Evolutionary conservation across 2,888 invertebrate species (phyloP).

Genomic region (Anthrax anthrax): DNA sequence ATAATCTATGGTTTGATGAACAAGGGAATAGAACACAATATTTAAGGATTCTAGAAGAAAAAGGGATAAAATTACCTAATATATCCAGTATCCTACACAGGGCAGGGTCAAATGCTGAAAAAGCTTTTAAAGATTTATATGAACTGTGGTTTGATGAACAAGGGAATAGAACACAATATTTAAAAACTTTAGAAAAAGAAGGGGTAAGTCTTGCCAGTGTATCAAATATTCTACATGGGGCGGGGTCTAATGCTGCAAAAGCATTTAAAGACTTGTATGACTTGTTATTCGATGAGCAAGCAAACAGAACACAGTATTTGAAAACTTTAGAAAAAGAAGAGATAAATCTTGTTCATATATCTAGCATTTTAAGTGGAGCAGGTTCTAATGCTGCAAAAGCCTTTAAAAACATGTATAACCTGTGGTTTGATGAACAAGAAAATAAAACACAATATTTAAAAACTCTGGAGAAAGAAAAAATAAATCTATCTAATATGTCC

Average conservation of each 20-base stretch:
- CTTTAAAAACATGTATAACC: slow-evolving; percentile 17
- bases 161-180: slow-evolving; percentile 8
- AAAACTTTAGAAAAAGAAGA: not conserved
- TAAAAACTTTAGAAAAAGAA: slow-evolving; percentile 14
- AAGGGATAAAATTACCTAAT: slow-evolving; percentile 1
- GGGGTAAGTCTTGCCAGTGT: slow-evolving; percentile 14
- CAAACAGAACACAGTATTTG: slow-evolving; percentile 1
- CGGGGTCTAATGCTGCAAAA: slow-evolving; percentile 7
- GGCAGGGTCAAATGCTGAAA: slow-evolving; percentile 1
- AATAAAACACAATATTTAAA: slow-evolving; percentile 1
- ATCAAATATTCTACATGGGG: slow-evolving; percentile 15
- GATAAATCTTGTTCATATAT: not conserved
- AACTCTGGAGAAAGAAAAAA: slow-evolving; percentile 13
- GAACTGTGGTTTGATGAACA: slow-evolving; percentile 15
- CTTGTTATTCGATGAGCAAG: not conserved
- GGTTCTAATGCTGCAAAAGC: slow-evolving; percentile 14
- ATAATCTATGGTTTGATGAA: slow-evolving; percentile 6
- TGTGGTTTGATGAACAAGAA: slow-evolving; percentile 15
- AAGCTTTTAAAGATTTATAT: slow-evolving; percentile 14
- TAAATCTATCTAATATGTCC: slow-evolving; percentile 15
- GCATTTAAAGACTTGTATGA: slow-evolving; percentile 3
- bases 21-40: slow-evolving; percentile 1
- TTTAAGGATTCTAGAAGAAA: slow-evolving; percentile 1
- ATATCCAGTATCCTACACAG: slow-evolving; percentile 3
- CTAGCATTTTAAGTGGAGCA: slow-evolving; percentile 1